These are phyloP conservation scores for Centrocercus urophasianus DNA, from an alignment of 2,113 vertebrate species.

Conservation along the genomic window DNA sequence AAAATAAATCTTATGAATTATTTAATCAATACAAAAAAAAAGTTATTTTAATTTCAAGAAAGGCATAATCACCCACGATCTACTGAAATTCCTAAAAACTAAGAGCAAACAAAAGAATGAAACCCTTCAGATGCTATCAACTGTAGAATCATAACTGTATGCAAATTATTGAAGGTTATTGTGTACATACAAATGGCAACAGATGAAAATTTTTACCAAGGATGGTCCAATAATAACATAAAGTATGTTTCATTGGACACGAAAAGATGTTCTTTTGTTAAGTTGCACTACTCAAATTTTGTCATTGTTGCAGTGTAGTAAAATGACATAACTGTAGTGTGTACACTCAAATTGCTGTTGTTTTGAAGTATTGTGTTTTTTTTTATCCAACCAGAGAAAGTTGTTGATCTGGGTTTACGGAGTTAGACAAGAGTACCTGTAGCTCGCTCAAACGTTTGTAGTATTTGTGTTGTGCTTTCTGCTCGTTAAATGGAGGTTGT, in stretches of 20 bases:
- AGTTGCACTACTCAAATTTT: background rate
- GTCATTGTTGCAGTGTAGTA: background rate
- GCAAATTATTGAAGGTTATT: background rate
- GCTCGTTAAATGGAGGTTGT: background rate
- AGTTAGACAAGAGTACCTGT: background rate
- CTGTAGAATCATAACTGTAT: background rate
- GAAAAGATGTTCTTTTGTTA: background rate
- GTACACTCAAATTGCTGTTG: background rate
- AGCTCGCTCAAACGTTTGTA: background rate
- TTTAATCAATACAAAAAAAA: background rate
- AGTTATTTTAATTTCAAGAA: background rate
- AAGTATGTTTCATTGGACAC: background rate
- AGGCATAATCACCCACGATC: background rate
- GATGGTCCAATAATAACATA: background rate
- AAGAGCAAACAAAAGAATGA: background rate
- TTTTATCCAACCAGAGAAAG: background rate
- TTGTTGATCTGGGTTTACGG: background rate
- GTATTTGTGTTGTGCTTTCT: background rate
- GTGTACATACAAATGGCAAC: background rate
- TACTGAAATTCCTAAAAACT: background rate
- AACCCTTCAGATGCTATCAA: background rate
- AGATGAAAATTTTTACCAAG: background rate
- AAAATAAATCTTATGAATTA: background rate
- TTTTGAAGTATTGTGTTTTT: background rate
- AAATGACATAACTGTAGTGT: background rate